phyloP scores from a whole-genome alignment of 2,113 vertebrate genomes.

The Leucosticte australis region DNA sequence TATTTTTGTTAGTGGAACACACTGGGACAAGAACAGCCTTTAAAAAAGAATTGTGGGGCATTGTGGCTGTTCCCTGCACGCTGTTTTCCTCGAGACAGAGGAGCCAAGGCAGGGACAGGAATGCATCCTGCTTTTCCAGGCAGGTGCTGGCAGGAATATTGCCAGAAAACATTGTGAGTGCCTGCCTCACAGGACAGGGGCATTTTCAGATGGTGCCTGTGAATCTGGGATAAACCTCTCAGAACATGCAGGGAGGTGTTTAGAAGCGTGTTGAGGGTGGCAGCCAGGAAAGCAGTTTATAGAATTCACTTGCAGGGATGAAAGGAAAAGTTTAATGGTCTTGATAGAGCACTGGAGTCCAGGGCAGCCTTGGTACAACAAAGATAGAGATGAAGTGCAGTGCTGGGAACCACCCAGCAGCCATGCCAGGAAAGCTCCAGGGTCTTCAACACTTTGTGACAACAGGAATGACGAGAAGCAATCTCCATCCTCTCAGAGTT shows the following conservation, averaged over 20 bases:
- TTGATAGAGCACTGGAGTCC: background rate
- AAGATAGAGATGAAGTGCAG: background rate
- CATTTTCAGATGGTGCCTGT: background rate
- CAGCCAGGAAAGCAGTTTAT: background rate
- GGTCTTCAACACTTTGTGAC: background rate
- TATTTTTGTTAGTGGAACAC: background rate
- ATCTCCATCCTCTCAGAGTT: background rate
- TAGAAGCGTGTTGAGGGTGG: background rate
- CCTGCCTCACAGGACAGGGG: background rate
- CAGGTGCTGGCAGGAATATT: background rate
- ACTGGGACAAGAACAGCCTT: background rate
- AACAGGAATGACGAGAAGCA: background rate
- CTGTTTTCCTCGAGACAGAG: background rate
- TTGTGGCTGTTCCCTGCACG: fast-evolving
- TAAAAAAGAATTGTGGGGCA: background rate
- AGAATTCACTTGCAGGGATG: background rate
- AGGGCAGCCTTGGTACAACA: background rate
- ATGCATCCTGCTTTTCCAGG: background rate
- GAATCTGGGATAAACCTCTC: background rate
- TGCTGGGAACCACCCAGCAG: background rate
- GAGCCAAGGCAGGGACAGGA: background rate
- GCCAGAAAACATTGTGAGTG: background rate
- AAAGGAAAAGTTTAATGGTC: background rate
- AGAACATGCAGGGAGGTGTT: fast-evolving
- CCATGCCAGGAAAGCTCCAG: background rate